These are phyloP conservation scores for Habroteleia sp. DNA, from an alignment of 2,888 invertebrate species.

Conservation along the genomic window DNA sequence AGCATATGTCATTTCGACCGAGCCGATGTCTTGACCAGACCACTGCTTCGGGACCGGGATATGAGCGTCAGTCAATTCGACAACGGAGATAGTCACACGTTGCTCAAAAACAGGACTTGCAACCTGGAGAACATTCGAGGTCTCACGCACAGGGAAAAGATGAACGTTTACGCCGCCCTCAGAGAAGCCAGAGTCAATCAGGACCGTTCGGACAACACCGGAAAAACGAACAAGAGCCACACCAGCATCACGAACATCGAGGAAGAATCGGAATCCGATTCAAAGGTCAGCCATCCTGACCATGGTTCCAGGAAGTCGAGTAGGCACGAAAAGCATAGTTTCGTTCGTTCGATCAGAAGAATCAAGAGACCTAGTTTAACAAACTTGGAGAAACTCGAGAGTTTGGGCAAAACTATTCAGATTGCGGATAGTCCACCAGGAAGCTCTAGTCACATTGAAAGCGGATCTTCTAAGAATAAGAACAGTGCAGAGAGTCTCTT, in stretches of 20 bases:
- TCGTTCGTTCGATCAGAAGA: slow-evolving; percentile 36
- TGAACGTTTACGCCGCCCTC: slow-evolving; percentile 54
- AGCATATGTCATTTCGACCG: slow-evolving; percentile 74
- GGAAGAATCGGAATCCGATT: slow-evolving; percentile 43
- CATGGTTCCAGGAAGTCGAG: slow-evolving; percentile 11
- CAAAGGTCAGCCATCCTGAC: slow-evolving; percentile 9
- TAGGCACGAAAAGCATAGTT: slow-evolving; percentile 22
- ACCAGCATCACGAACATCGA: slow-evolving; percentile 55
- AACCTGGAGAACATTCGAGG: slow-evolving; percentile 69
- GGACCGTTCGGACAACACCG: slow-evolving; percentile 62
- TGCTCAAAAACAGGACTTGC: slow-evolving; percentile 67
- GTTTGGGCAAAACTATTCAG: slow-evolving; percentile 50
- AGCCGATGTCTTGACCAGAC: slow-evolving; percentile 68
- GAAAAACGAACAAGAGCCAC: slow-evolving; percentile 32
- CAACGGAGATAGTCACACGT: slow-evolving; percentile 64
- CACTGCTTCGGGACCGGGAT: slow-evolving; percentile 70
- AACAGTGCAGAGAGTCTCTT: slow-evolving; percentile 53
- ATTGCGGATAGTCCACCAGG: slow-evolving; percentile 39
- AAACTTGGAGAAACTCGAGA: slow-evolving; percentile 55
- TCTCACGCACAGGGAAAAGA: slow-evolving; percentile 61
- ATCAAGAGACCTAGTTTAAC: slow-evolving; percentile 50
- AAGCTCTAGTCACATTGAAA: slow-evolving; percentile 27
- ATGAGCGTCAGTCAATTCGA: slow-evolving; percentile 74
- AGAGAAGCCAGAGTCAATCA: slow-evolving; percentile 65
- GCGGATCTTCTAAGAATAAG: slow-evolving; percentile 13